Conservation (phyloP, 2,888 invertebrate genomes). For the Boloria euphrosyne region DNA sequence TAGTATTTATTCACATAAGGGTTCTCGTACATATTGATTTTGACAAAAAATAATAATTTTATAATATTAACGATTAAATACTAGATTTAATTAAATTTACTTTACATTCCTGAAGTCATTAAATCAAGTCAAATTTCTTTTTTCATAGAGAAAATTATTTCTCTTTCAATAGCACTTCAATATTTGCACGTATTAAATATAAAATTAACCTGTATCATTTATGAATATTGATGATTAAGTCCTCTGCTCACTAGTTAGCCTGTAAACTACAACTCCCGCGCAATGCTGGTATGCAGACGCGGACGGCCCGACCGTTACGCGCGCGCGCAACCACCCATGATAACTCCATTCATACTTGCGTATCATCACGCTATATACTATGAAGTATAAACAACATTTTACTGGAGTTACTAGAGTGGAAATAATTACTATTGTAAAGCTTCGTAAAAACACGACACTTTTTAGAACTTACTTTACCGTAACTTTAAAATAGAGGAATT, state of each 20-base stretch:
- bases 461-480: neutral
- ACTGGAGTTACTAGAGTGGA: conserved; percentile 37
- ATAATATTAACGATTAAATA: too few species aligned
- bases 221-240: conserved; percentile 4
- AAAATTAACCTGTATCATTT: neutral
- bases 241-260: conserved; percentile 44
- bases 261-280: conserved; percentile 41
- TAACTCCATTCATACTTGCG: conserved; percentile 48
- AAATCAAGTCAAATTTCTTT: too few species aligned
- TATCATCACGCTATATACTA: conserved; percentile 33
- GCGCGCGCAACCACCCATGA: conserved; percentile 47
- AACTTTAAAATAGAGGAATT: too few species aligned
- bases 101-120: too few species aligned
- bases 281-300: conserved; percentile 41
- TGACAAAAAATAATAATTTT: too few species aligned
- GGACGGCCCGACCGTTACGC: conserved; percentile 45
- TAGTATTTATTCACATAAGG: too few species aligned
- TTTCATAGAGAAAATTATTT: too few species aligned
- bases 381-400: conserved; percentile 31
- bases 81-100: too few species aligned
- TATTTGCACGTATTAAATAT: neutral
- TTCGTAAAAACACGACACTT: conserved; percentile 14
- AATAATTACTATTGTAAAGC: conserved; percentile 30
- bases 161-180: too few species aligned
- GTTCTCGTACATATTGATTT: too few species aligned